Percentiles rank a stretch among this genome's conserved stretches.
These are phyloP conservation scores for Struthidea cinerea DNA, from an alignment of 2,113 vertebrate genomes.

Conservation along the genomic window DNA sequence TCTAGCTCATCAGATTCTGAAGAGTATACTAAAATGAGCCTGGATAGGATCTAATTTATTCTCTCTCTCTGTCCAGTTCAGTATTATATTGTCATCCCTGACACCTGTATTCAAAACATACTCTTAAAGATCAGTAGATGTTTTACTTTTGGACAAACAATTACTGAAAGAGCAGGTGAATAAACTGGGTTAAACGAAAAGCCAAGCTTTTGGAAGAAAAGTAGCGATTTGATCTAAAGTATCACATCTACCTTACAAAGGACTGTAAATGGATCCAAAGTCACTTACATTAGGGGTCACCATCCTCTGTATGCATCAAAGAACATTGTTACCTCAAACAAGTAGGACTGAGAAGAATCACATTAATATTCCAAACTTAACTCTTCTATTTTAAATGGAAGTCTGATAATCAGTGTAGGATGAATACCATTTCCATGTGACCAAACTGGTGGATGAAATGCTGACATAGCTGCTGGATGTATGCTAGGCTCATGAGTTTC, in stretches of 20 bases:
- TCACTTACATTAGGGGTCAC: not conserved
- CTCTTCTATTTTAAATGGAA: not conserved
- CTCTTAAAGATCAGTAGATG: not conserved
- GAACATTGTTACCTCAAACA: not conserved
- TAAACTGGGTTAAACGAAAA: not conserved
- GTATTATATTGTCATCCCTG: not conserved
- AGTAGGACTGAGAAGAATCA: not conserved
- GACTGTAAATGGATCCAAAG: not conserved
- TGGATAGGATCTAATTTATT: not conserved
- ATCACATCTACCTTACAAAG: not conserved
- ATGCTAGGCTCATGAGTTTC: not conserved
- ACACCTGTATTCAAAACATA: not conserved
- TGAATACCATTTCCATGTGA: not conserved
- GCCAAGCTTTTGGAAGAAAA: not conserved
- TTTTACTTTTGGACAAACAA: not conserved
- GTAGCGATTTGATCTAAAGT: not conserved
- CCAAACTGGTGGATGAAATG: not conserved
- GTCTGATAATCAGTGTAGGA: not conserved
- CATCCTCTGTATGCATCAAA: not conserved
- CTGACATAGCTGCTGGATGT: not conserved
- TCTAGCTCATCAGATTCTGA: not conserved
- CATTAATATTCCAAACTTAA: not conserved
- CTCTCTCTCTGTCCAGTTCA: not conserved
- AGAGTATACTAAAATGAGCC: not conserved
- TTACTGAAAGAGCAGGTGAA: not conserved